Evolutionary conservation across 2,113 vertebrate species (phyloP), one percentile per base, ranked within the genome.

Genomic region (Panthera uncia): DNA sequence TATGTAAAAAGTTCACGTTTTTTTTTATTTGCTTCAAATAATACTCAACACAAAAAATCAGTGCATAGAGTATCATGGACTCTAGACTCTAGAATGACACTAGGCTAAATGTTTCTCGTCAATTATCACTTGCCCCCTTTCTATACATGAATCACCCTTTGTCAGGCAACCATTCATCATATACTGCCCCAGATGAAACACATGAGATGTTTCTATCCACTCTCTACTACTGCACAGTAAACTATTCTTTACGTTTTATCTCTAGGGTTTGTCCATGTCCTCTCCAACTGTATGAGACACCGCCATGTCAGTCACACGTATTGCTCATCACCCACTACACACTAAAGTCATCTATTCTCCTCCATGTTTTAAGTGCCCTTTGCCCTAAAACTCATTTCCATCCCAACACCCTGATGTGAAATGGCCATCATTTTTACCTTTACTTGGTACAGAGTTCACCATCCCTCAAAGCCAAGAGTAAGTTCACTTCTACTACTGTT

Each of bases 161-260:
- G 12, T 11, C 21, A 80, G 21, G 8, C 11, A 61, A 16, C 73
- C 18, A 36, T 25, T 57, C 19, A 29, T 21, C 48, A 38, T 4
- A 8, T 12, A 1, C 7, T n/a, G 10, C 31, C 4, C 4, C 15
- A 50, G 31, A 38, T 13, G 25, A 15, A 38, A n/a, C 16, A 15
- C 1, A 8, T 33, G 50, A 1, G 29, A 55, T 6, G 52, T 15
- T 68, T 31, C 1, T 0, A 41, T 31, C 36, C 50, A 31, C 4
- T 41, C 14, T 38, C 18, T 50, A 31, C 19, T 25, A 1, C 55
- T 38, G 84, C 25, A 36, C 57, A n/a, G 0, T 9, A 15, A 69
- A 61, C 9, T 36, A 1, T 3, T 21, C 15, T 27, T 80, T 48
- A 36, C 7, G 48, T 66, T 76, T 50, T 18, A 19, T 65, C 0